Conservation (phyloP, 2,888 invertebrate species). For the Tenthredo amoena region DNA sequence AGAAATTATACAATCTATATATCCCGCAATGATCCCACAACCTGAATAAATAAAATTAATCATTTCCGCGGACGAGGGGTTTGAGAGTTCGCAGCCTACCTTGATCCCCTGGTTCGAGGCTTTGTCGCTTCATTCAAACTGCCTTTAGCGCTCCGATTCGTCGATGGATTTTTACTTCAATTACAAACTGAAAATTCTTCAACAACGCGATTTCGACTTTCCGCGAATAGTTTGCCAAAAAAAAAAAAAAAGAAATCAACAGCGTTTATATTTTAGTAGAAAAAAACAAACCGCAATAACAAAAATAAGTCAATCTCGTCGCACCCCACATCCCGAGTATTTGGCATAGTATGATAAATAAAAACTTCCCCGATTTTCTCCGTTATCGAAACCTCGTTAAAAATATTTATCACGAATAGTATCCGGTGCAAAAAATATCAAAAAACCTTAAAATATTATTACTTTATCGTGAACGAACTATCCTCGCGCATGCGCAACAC, state of each 20-base stretch:
- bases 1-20: conserved; percentile 56
- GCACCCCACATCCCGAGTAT: background rate
- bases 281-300: background rate
- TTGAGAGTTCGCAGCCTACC: conserved; percentile 81
- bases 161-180: conserved; percentile 48
- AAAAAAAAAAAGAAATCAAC: background rate
- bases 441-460: conserved; percentile 56
- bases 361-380: background rate
- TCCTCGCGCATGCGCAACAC: conserved; percentile 59
- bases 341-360: background rate
- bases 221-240: background rate
- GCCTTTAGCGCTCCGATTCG: conserved; percentile 60
- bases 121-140: conserved; percentile 71
- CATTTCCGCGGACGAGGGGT: conserved; percentile 82
- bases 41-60: conserved; percentile 70
- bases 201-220: background rate
- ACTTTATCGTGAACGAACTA: conserved; percentile 45
- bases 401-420: background rate
- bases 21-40: conserved; percentile 54
- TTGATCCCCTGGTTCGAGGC: conserved; percentile 75
- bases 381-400: background rate
- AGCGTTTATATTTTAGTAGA: background rate
- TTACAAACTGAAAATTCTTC: conserved; percentile 5
- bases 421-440: conserved; percentile 1
- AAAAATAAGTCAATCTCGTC: conserved; percentile 50